These are phyloP conservation scores for Molorchus minor DNA, from an alignment of 2,888 invertebrate species.

Conservation along the genomic window DNA sequence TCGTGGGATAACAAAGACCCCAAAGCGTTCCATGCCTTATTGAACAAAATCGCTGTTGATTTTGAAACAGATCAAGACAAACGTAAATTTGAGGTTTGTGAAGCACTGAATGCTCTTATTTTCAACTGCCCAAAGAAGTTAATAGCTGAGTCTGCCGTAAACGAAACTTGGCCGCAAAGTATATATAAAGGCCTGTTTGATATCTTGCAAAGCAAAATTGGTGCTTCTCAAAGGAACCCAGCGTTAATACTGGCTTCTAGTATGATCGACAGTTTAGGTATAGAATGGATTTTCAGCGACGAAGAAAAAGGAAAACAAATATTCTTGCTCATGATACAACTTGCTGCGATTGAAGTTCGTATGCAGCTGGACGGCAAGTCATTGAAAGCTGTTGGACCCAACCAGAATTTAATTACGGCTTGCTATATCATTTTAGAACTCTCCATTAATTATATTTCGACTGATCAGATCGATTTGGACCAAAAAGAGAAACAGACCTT, in stretches of 20 bases:
- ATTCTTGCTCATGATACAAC: slow-evolving; percentile 81
- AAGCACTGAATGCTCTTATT: slow-evolving; percentile 78
- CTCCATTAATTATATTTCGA: slow-evolving; percentile 81
- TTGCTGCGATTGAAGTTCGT: slow-evolving; percentile 91
- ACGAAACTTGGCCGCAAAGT: slow-evolving; percentile 84
- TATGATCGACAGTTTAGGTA: slow-evolving; percentile 81
- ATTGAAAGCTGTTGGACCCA: slow-evolving; percentile 79
- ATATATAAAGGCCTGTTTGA: slow-evolving; percentile 84
- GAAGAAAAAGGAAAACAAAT: slow-evolving; percentile 84
- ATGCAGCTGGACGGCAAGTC: slow-evolving; percentile 92
- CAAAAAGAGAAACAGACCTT: slow-evolving; percentile 91
- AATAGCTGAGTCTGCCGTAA: slow-evolving; percentile 70
- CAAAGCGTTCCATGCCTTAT: slow-evolving; percentile 80
- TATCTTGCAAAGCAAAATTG: slow-evolving; percentile 86
- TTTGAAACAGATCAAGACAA: slow-evolving; percentile 90
- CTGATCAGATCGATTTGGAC: slow-evolving; percentile 83
- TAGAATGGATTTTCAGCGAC: slow-evolving; percentile 85
- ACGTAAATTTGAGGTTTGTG: slow-evolving; percentile 87
- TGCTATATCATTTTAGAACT: slow-evolving; percentile 85
- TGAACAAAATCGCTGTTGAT: slow-evolving; percentile 85
- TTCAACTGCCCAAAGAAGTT: slow-evolving; percentile 76
- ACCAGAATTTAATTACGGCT: slow-evolving; percentile 81
- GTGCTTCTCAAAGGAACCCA: slow-evolving; percentile 88
- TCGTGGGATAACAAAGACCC: slow-evolving; percentile 82
- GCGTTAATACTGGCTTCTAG: slow-evolving; percentile 85